Percentiles rank a stretch among this genome's conserved stretches.
Evolutionary conservation across 1,140 invertebrate species (phyloP).

Genomic region (Dendrolimus kikuchii): DNA sequence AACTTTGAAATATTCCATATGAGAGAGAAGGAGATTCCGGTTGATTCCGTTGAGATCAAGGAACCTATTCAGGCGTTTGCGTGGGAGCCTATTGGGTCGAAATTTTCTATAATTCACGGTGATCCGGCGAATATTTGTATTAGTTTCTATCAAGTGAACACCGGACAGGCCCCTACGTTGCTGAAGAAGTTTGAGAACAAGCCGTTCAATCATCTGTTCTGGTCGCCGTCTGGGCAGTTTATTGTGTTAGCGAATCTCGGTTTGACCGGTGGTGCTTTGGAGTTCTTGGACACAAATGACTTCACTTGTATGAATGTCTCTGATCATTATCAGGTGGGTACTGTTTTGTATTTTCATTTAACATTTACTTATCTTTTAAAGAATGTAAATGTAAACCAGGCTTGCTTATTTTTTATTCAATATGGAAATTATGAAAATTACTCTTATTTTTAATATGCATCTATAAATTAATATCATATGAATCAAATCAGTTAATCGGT

Average conservation of each 20-base stretch:
- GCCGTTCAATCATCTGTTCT: slow-evolving; percentile 95
- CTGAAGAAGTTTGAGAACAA: slow-evolving; percentile 94
- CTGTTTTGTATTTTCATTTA: not conserved
- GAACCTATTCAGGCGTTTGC: slow-evolving; percentile 96
- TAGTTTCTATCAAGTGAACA: slow-evolving; percentile 94
- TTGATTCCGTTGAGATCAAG: slow-evolving; percentile 96
- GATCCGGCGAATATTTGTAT: slow-evolving; percentile 91
- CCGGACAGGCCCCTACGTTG: slow-evolving; percentile 88
- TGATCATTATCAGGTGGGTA: slow-evolving; percentile 89
- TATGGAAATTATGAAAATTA: too few species aligned
- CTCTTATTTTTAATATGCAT: too few species aligned
- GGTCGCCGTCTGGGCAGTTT: slow-evolving; percentile 97
- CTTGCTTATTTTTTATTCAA: too few species aligned
- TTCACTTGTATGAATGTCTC: slow-evolving; percentile 94
- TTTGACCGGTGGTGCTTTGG: slow-evolving; percentile 90
- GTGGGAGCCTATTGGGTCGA: slow-evolving; percentile 97
- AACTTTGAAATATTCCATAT: slow-evolving; percentile 99
- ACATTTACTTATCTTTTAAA: slow-evolving; percentile 6
- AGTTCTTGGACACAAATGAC: slow-evolving; percentile 96
- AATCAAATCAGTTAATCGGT: too few species aligned
- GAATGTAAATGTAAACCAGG: too few species aligned
- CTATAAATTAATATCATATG: too few species aligned
- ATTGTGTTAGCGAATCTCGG: slow-evolving; percentile 91
- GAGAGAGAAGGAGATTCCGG: slow-evolving; percentile 97
- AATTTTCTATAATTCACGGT: slow-evolving; percentile 97